phyloP scores from a whole-genome alignment of 1,140 invertebrate genomes.

The Oppia nitens region DNA sequence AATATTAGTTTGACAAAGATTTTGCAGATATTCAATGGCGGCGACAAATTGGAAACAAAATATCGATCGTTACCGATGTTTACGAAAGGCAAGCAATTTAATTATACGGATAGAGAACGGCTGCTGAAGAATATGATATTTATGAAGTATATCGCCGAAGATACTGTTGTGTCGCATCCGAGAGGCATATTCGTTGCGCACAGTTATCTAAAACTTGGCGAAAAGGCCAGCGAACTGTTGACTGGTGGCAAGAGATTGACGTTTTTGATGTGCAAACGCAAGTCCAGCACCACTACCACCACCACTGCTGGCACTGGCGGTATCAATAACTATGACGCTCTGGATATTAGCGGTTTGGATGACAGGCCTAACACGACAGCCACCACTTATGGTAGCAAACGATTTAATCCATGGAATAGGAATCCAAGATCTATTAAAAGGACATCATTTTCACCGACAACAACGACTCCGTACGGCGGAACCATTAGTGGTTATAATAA shows the following conservation, averaged over 20 bases:
- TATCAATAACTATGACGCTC: background rate
- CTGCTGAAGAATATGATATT: background rate
- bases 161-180: background rate
- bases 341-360: background rate
- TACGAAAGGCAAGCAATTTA: background rate
- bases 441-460: background rate
- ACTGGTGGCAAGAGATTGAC: background rate
- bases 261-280: background rate
- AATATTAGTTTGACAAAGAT: conserved; percentile 42
- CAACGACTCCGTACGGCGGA: too few relatives aligned
- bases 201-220: background rate
- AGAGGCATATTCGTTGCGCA: background rate
- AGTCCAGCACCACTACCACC: background rate
- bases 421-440: background rate
- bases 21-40: conserved; percentile 56
- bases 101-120: background rate
- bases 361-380: background rate
- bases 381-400: background rate
- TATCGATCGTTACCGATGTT: background rate
- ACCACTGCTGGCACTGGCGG: background rate
- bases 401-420: background rate
- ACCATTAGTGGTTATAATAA: too few relatives aligned
- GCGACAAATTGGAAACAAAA: background rate
- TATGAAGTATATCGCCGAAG: background rate
- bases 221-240: background rate